A percentile compares a stretch with the other conserved stretches of the same genome.
phyloP scores from a whole-genome alignment of 53 echinoderm and acorn worm genomes.

The Apostichopus leukothele region DNA sequence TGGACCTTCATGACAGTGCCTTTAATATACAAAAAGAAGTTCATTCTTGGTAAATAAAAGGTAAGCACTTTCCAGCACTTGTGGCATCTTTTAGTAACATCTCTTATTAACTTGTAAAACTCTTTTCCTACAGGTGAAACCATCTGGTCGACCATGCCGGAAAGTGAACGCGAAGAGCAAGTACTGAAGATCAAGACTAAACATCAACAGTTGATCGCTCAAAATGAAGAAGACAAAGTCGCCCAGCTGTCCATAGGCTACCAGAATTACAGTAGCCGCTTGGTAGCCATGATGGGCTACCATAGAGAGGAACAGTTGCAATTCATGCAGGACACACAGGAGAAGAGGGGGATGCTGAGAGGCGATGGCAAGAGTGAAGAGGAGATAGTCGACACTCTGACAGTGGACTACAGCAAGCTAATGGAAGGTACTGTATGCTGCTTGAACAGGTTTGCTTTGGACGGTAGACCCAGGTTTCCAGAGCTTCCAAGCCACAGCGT shows the following conservation, averaged over 20 bases:
- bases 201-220: slow-evolving; percentile 59
- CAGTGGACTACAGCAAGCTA: slow-evolving; percentile 59
- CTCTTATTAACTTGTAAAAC: not conserved
- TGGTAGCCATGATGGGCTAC: slow-evolving; percentile 84
- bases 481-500: too few relatives aligned
- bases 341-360: slow-evolving; percentile 59
- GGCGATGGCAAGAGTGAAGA: slow-evolving; percentile 80
- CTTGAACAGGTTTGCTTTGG: too few relatives aligned
- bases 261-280: slow-evolving; percentile 69
- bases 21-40: not conserved
- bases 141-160: slow-evolving; percentile 91
- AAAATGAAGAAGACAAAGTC: slow-evolving; percentile 73
- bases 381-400: slow-evolving; percentile 68
- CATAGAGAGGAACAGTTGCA: slow-evolving; percentile 68
- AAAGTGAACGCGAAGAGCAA: slow-evolving; percentile 90
- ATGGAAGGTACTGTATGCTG: slow-evolving; percentile 61
- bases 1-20: too few relatives aligned
- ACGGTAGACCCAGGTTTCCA: too few relatives aligned
- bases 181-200: slow-evolving; percentile 87
- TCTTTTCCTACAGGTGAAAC: slow-evolving; percentile 63
- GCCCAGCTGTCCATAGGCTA: slow-evolving; percentile 63
- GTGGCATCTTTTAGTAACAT: not conserved
- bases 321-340: slow-evolving; percentile 65
- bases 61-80: not conserved
- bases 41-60: not conserved